Evolutionary conservation across 2,888 invertebrate genomes (phyloP).

Genomic region (Drosophila kuntzei): DNA sequence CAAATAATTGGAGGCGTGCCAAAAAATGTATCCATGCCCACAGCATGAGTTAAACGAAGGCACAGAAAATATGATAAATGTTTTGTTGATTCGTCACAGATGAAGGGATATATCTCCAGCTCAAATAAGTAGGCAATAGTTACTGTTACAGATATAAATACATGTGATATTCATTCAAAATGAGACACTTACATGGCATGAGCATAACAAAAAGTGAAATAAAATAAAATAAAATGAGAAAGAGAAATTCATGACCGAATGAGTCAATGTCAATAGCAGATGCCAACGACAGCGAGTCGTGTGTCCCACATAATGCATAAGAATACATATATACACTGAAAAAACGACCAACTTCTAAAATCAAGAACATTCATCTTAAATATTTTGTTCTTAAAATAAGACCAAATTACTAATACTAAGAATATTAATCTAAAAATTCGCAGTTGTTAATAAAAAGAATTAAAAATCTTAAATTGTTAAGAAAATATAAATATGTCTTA

Average conservation of each 20-base stretch:
- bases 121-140: constrained; percentile 46
- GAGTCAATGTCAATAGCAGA: constrained; percentile 57
- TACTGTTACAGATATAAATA: neutral
- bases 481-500: no score
- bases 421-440: no score
- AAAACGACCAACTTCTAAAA: no score
- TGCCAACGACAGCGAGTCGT: constrained; percentile 30
- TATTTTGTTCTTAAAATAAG: no score
- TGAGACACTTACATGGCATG: constrained; percentile 3
- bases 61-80: constrained; percentile 30
- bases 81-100: constrained; percentile 27
- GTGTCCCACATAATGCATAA: constrained; percentile 38
- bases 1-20: constrained; percentile 49
- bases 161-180: neutral
- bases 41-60: constrained; percentile 11
- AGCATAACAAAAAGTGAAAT: neutral
- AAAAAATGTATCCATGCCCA: constrained; percentile 28
- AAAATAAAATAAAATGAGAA: neutral
- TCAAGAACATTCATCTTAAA: no score
- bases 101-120: constrained; percentile 3
- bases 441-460: no score
- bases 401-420: no score
- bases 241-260: constrained; percentile 35
- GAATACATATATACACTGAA: neutral
- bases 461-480: no score